phyloP scores from a whole-genome alignment of 2,797 vertebrate genomes.

The Sylvia borin region DNA sequence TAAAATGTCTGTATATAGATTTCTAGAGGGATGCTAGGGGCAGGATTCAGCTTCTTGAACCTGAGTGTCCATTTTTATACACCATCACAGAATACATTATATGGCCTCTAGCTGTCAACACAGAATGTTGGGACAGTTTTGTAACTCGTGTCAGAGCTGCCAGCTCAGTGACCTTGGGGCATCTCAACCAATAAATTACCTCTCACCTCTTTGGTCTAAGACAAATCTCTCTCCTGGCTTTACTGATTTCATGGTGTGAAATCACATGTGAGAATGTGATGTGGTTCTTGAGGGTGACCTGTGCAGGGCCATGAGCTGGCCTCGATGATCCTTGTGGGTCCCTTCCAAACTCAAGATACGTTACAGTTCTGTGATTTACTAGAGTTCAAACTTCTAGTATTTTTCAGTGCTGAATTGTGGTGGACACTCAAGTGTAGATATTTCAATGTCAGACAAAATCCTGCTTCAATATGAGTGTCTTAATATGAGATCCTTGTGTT shows the following conservation, averaged over 20 bases:
- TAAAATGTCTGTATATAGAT: background rate
- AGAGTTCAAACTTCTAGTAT: background rate
- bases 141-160: background rate
- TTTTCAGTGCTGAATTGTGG: background rate
- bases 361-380: background rate
- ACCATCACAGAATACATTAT: background rate
- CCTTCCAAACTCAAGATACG: background rate
- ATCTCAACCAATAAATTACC: background rate
- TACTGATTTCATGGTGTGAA: background rate
- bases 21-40: background rate
- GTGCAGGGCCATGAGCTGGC: fast-evolving
- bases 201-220: background rate
- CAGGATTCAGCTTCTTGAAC: background rate
- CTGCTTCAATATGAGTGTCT: background rate
- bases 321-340: fast-evolving
- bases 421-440: background rate
- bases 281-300: background rate
- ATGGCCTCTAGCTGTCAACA: background rate
- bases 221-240: background rate
- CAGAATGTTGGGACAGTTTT: background rate
- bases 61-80: background rate
- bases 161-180: background rate
- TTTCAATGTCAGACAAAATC: background rate
- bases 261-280: background rate
- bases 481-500: background rate